A percentile compares a stretch with the other conserved stretches of the same genome.
Conservation (phyloP, 2,113 vertebrate genomes). For the Ophiodon elongatus region DNA sequence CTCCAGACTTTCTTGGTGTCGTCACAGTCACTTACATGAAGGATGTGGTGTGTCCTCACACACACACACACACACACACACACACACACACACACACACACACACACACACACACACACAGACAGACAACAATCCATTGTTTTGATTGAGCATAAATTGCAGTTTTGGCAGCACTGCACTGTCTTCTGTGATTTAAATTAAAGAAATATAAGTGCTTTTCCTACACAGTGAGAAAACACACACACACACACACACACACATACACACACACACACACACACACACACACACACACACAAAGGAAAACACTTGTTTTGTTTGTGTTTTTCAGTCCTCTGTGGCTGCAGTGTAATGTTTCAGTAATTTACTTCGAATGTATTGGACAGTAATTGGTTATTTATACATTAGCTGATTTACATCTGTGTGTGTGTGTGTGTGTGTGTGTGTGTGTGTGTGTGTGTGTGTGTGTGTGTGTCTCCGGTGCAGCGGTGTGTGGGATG, state of each 20-base stretch:
- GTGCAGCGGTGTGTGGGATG: constrained; percentile 63
- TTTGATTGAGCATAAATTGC: constrained; percentile 20
- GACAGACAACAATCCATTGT: neutral
- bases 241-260: constrained; percentile 2
- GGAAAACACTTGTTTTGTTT: constrained; percentile 16
- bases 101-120: neutral
- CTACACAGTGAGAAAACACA: neutral
- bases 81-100: neutral
- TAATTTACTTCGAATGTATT: constrained; percentile 49
- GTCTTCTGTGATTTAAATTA: constrained; percentile 27
- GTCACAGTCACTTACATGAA: constrained; percentile 11
- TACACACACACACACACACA: constrained; percentile 1
- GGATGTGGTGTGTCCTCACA: neutral
- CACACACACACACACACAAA: neutral
- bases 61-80: neutral
- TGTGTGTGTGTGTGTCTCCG: constrained; percentile 7
- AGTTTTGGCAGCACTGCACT: neutral
- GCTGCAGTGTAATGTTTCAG: constrained; percentile 49
- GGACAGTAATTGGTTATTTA: constrained; percentile 67
- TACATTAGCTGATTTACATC: constrained; percentile 46
- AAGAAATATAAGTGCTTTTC: constrained; percentile 25
- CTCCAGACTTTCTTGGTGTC: constrained; percentile 42
- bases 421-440: constrained; percentile 10
- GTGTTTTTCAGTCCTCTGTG: constrained; percentile 39
- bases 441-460: neutral